Conservation (phyloP, 1,140 invertebrate genomes). For the Drosophila elegans region DNA sequence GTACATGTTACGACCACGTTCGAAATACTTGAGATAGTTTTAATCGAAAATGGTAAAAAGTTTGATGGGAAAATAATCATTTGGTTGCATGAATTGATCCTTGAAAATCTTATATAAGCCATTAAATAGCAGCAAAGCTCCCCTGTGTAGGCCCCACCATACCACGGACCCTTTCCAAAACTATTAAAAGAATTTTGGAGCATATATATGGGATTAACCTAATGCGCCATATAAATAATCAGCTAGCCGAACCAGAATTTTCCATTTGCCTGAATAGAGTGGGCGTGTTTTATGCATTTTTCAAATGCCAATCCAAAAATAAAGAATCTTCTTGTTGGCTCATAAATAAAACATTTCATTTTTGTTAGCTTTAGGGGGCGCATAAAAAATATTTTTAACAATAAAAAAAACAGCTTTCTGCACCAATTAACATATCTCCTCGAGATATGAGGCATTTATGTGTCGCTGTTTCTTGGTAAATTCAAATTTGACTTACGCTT, state of each 20-base stretch:
- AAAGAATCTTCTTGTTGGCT: constrained; percentile 22
- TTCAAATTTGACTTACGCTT: constrained; percentile 66
- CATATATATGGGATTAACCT: constrained; percentile 42
- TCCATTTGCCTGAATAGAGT: constrained; percentile 30
- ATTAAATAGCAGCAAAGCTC: constrained; percentile 5
- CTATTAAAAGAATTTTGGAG: constrained; percentile 41
- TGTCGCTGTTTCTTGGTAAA: constrained; percentile 6
- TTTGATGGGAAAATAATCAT: background rate
- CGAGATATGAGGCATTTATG: constrained; percentile 10
- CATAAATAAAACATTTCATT: constrained; percentile 72
- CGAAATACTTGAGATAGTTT: background rate
- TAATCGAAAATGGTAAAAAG: background rate
- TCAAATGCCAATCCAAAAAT: constrained; percentile 52
- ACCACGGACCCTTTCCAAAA: constrained; percentile 31
- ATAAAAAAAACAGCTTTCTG: constrained; percentile 54
- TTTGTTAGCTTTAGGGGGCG: constrained; percentile 11
- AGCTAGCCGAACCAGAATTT: constrained; percentile 36
- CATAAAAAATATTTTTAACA: constrained; percentile 47
- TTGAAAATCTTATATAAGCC: background rate
- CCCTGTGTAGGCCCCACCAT: background rate
- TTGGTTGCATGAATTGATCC: constrained; percentile 4
- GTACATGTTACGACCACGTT: background rate
- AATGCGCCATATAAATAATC: constrained; percentile 75
- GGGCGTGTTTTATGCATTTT: constrained; percentile 71
- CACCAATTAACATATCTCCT: constrained; percentile 59